Percentiles rank a stretch among this genome's conserved stretches.
Evolutionary conservation across 2,888 invertebrate species (phyloP).

Genomic region (Tillus elongatus): DNA sequence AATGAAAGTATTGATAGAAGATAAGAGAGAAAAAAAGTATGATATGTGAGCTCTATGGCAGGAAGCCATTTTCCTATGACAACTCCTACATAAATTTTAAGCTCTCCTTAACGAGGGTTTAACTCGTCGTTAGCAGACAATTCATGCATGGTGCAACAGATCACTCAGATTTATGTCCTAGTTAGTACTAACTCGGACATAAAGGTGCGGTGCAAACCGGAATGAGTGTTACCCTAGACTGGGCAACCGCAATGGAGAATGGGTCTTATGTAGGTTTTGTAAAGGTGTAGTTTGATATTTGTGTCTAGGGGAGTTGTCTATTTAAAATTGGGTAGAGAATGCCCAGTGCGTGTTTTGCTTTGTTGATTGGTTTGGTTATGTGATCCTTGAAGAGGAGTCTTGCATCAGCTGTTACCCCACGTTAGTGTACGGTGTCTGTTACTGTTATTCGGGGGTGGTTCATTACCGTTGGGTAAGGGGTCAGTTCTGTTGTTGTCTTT

Average conservation of each 20-base stretch:
- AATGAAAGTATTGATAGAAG: no score
- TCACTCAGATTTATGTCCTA: no score
- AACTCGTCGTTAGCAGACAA: no score
- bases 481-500: not conserved
- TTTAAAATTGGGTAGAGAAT: not conserved
- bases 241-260: conserved; percentile 7
- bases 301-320: not conserved
- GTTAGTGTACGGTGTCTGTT: conserved; percentile 5
- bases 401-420: conserved; percentile 5
- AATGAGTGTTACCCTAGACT: not conserved
- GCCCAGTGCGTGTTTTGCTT: not conserved
- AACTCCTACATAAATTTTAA: no score
- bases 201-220: no score
- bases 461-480: not conserved
- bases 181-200: no score
- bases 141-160: no score
- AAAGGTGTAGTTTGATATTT: conserved; percentile 7
- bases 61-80: no score
- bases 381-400: not conserved
- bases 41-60: no score
- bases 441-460: not conserved
- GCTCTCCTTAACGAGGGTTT: no score
- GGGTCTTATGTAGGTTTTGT: conserved; percentile 8
- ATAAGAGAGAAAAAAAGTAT: no score
- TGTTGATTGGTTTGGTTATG: not conserved